Percentiles rank a stretch among this genome's conserved stretches.
Conservation (phyloP, 2,113 vertebrate genomes). For the Macrotis lagotis region DNA sequence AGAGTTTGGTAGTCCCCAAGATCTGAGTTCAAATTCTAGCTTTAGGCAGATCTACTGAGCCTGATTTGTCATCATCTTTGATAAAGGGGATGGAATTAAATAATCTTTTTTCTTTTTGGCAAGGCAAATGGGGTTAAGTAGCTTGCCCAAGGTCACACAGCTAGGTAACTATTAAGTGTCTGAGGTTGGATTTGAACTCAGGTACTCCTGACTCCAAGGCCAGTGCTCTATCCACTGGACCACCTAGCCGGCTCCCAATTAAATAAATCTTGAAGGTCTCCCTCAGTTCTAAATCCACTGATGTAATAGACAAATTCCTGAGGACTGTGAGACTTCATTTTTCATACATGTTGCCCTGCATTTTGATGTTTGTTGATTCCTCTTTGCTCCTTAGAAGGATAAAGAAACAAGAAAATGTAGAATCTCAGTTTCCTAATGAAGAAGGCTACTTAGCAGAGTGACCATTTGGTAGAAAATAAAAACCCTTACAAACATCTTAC, state of each 20-base stretch:
- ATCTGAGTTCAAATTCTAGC: not conserved
- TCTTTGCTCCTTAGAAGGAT: not conserved
- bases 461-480: constrained; percentile 83
- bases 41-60: not conserved
- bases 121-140: too few relatives aligned
- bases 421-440: not conserved
- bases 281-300: not conserved
- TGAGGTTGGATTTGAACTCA: too few relatives aligned
- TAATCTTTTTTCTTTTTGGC: too few relatives aligned
- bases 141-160: too few relatives aligned
- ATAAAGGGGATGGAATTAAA: too few relatives aligned
- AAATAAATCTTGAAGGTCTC: not conserved
- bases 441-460: not conserved
- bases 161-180: too few relatives aligned
- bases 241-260: too few relatives aligned
- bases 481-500: constrained; percentile 98
- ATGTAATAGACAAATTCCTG: not conserved
- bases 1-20: not conserved
- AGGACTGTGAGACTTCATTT: not conserved
- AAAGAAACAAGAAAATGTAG: not conserved
- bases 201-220: too few relatives aligned
- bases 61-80: not conserved
- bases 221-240: too few relatives aligned
- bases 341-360: not conserved
- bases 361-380: not conserved